Base-by-base conservation (phyloP, 92 coral and sea anemone species). In the Heliopora coerulea region DNA sequence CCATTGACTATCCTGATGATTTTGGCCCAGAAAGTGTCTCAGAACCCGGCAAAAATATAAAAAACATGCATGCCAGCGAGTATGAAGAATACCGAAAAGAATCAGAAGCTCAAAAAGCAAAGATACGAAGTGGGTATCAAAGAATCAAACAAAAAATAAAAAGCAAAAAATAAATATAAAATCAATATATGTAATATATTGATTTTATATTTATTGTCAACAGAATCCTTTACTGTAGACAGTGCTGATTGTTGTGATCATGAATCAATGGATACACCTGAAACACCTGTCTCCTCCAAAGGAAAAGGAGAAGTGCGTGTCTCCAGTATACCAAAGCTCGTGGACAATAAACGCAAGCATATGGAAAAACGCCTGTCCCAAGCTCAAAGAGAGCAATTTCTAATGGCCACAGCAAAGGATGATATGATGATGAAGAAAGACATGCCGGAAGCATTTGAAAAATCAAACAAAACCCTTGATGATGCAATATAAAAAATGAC, bases 311-410 rank as follows among this genome's bases (percentile, higher is more conserved):
- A 56, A 61, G 56, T 19, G 41, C 28, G 65, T 59, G 72, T 65
- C 30, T 75, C 86, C 46, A 75, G 65, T 31, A 82, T 83, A 49
- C 83, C 87, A 6, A 60, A 79, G 40, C 65, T 78, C 18, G 87
- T 78, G 10, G 87, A 83, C 73, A 83, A 78, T 44, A 83, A 83
- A 58, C 46, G 87, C 18, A 61, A 56, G 18, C 87, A 83, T 48
- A 83, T 40, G 87, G 87, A 83, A 44, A 83, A 83, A 48, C 37
- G 66, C 13, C 83, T 83, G 31, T 78, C 87, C 3, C 79, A 83
- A 37, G 80, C 83, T 18, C 87, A 83, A 62, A 49, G 80, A 68
- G 87, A 83, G 52, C 79, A 78, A 44, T 54, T 83, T 0, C 78
- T 78, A 30, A 62, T 83, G 75, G 48, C 60, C 72, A 78, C 62